A percentile compares a stretch with the other conserved stretches of the same genome.
phyloP scores from a whole-genome alignment of 2,797 vertebrate species.

The Perdix hodgsoniae region DNA sequence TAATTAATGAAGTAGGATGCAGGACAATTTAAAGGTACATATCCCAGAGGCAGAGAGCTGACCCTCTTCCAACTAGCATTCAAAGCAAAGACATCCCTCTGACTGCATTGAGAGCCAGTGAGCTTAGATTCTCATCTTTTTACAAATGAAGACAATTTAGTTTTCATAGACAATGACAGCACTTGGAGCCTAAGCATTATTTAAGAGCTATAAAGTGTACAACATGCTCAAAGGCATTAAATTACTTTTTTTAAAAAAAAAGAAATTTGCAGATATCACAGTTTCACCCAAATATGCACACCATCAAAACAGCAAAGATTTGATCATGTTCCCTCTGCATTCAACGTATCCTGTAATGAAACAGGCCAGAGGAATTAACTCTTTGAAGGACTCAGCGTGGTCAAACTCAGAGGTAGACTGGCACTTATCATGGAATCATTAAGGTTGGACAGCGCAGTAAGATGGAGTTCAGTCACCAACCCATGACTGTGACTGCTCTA shows the following conservation, averaged over 20 bases:
- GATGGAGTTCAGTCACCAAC: no score
- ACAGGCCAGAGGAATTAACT: not conserved
- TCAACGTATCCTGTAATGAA: not conserved
- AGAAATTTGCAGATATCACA: not conserved
- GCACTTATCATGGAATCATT: not conserved
- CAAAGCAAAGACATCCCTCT: constrained; percentile 1
- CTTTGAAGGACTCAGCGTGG: not conserved
- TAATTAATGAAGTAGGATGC: not conserved
- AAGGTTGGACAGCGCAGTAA: no score
- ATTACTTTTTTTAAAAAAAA: not conserved
- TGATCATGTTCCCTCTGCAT: not conserved
- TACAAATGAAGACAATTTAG: constrained; percentile 1
- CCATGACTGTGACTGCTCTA: no score
- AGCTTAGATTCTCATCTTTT: not conserved
- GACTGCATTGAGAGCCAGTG: not conserved
- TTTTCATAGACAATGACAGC: constrained; percentile 28
- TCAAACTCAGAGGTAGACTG: not conserved
- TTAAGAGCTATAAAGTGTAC: constrained; percentile 14
- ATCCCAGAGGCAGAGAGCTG: not conserved
- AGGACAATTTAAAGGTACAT: constrained; percentile 39
- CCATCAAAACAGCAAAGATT: constrained; percentile 1
- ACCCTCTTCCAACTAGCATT: constrained; percentile 9
- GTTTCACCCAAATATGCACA: not conserved
- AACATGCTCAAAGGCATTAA: constrained; percentile 13
- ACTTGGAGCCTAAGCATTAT: not conserved